These are phyloP conservation scores for Cinara cedri DNA, from an alignment of 2,888 invertebrate genomes.

Conservation along the genomic window DNA sequence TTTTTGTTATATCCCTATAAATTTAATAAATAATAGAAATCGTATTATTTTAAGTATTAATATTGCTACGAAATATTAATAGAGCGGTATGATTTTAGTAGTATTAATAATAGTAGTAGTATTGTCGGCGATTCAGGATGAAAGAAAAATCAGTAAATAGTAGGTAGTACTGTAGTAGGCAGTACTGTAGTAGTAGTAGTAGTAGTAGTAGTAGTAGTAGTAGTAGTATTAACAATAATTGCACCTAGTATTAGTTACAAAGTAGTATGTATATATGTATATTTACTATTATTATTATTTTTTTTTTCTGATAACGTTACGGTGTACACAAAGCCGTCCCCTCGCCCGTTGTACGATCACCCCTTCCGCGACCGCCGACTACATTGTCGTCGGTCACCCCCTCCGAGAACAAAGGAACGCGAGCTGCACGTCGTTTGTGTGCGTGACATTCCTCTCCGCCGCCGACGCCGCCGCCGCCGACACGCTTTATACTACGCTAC, in stretches of 20 bases:
- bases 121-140: no score
- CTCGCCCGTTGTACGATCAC: not conserved
- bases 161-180: constrained; percentile 13
- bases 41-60: not conserved
- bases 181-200: constrained; percentile 35
- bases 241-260: not conserved
- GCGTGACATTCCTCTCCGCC: constrained; percentile 38
- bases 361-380: not conserved
- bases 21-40: no score
- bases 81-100: not conserved
- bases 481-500: not conserved
- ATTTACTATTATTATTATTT: constrained; percentile 2
- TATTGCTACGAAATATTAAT: not conserved
- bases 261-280: constrained; percentile 12
- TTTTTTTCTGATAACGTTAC: constrained; percentile 38
- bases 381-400: no score
- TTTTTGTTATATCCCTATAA: no score
- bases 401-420: constrained; percentile 55
- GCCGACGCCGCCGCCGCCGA: not conserved
- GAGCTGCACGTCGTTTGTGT: not conserved
- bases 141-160: no score
- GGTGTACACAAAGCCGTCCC: constrained; percentile 17
- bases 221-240: constrained; percentile 7
- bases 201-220: not conserved
- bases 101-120: constrained; percentile 9